A percentile compares a stretch with the other conserved stretches of the same genome.
These are phyloP conservation scores for Lasius platythorax DNA, from an alignment of 2,888 invertebrate species.

Conservation along the genomic window DNA sequence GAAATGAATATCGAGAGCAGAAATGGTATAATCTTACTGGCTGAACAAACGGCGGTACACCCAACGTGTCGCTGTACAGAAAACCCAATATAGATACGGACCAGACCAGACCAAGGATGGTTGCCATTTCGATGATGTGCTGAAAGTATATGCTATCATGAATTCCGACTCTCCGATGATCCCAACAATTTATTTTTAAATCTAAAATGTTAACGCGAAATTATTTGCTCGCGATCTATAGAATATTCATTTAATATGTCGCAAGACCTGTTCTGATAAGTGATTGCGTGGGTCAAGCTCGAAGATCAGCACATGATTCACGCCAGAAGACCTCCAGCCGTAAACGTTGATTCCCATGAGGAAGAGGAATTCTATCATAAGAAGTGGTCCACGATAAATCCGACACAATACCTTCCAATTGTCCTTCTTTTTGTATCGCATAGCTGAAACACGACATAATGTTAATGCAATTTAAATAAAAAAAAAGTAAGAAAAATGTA, in stretches of 20 bases:
- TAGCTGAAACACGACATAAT: conserved; percentile 57
- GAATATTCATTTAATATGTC: conserved; percentile 24
- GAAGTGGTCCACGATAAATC: conserved; percentile 97
- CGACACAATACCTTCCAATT: conserved; percentile 91
- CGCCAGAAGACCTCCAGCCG: conserved; percentile 98
- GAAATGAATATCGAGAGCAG: background rate
- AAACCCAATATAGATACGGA: conserved; percentile 95
- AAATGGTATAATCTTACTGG: conserved; percentile 87
- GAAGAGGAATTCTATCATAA: conserved; percentile 97
- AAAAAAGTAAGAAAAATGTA: background rate
- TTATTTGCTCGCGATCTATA: background rate
- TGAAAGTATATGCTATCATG: conserved; percentile 84
- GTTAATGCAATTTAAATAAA: background rate
- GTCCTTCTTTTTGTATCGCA: conserved; percentile 65
- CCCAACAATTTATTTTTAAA: background rate
- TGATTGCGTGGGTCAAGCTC: conserved; percentile 98
- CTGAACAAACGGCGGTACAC: conserved; percentile 96
- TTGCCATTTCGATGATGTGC: conserved; percentile 97
- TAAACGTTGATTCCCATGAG: conserved; percentile 98
- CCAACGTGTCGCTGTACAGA: conserved; percentile 92
- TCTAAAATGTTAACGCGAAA: background rate
- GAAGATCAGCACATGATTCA: conserved; percentile 99
- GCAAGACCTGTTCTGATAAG: conserved; percentile 92
- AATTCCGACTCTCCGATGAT: background rate
- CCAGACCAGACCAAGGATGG: conserved; percentile 98